Evolutionary conservation across 1,140 invertebrate species (phyloP).

Genomic region (Drosophila arizonae): DNA sequence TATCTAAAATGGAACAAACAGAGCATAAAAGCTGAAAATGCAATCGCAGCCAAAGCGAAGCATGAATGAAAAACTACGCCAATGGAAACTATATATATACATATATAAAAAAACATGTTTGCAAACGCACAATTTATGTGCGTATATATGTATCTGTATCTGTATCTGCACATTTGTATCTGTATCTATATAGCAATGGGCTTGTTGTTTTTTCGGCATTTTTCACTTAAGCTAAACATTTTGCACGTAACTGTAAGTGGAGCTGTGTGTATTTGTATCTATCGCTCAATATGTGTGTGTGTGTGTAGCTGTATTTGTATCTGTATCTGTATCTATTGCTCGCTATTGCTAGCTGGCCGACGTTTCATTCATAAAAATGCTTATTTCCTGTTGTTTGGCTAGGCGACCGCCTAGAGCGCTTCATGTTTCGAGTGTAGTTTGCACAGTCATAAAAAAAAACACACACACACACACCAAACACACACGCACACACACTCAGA

Average conservation of each 20-base stretch:
- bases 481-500: constrained; percentile 20
- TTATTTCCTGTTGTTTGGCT: constrained; percentile 76
- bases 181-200: background rate
- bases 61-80: constrained; percentile 60
- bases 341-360: constrained; percentile 46
- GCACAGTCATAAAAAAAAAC: constrained; percentile 66
- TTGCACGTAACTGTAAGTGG: constrained; percentile 59
- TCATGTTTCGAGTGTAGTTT: constrained; percentile 69
- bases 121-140: constrained; percentile 22
- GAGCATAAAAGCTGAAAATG: constrained; percentile 58
- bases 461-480: constrained; percentile 12
- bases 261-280: constrained; percentile 8
- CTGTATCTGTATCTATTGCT: constrained; percentile 31
- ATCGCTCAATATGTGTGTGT: constrained; percentile 18
- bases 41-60: constrained; percentile 7
- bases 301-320: constrained; percentile 29
- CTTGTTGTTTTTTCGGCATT: constrained; percentile 14
- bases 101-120: constrained; percentile 35
- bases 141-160: background rate
- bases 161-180: background rate
- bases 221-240: constrained; percentile 62
- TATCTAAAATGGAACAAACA: constrained; percentile 67
- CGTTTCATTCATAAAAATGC: constrained; percentile 81
- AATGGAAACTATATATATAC: constrained; percentile 36
- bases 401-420: constrained; percentile 48